phyloP scores from a whole-genome alignment of 2,888 invertebrate genomes.

The Pheosia gnoma region DNA sequence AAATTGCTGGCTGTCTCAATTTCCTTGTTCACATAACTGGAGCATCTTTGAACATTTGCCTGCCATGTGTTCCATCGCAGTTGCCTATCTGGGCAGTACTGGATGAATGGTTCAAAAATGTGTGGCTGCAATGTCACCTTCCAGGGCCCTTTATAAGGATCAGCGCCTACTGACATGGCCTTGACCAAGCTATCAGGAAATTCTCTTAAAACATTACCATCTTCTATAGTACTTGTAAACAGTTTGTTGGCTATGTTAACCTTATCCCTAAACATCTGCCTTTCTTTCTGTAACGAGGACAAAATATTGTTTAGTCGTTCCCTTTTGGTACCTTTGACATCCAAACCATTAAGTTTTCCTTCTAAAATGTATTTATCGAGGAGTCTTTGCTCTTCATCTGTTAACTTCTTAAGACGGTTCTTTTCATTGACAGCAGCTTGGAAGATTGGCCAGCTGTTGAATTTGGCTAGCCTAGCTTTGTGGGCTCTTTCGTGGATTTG shows the following conservation, averaged over 20 bases:
- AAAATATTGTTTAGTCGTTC: conserved; percentile 74
- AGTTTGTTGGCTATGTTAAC: conserved; percentile 86
- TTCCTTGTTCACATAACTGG: conserved; percentile 85
- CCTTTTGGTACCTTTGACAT: conserved; percentile 82
- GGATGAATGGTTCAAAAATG: conserved; percentile 89
- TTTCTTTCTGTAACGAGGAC: conserved; percentile 82
- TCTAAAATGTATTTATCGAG: conserved; percentile 92
- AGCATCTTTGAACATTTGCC: conserved; percentile 88
- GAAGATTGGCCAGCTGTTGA: conserved; percentile 88
- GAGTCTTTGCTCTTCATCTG: conserved; percentile 87
- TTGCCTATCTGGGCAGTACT: conserved; percentile 91
- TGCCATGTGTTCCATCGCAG: conserved; percentile 94
- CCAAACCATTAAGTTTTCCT: conserved; percentile 92
- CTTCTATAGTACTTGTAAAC: conserved; percentile 87
- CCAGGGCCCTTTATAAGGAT: conserved; percentile 92
- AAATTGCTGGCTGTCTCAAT: conserved; percentile 89
- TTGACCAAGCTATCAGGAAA: conserved; percentile 89
- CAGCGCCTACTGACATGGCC: conserved; percentile 86
- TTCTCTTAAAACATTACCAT: conserved; percentile 87
- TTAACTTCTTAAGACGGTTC: conserved; percentile 69
- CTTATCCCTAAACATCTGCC: conserved; percentile 86
- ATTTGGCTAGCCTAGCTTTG: conserved; percentile 89
- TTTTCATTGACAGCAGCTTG: conserved; percentile 86
- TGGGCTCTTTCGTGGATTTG: conserved; percentile 92
- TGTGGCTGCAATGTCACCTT: conserved; percentile 89